Base-by-base conservation (phyloP, 2,113 vertebrate species). In the Lontra canadensis region DNA sequence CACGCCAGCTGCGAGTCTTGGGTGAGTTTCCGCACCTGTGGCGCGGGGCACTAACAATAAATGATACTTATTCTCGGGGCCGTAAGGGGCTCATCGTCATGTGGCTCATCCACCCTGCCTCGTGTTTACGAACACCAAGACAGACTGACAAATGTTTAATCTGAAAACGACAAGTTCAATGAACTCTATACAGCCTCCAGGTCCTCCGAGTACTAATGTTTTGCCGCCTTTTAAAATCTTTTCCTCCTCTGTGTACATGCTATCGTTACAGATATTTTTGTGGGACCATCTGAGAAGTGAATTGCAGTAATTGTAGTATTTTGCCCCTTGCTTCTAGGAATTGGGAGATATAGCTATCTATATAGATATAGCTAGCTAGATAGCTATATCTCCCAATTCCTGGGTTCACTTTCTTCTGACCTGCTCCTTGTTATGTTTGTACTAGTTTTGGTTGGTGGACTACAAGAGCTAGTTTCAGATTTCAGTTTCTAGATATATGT, bases 61-160 rank as follows among this genome's bases (percentile, higher is more conserved):
- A 4, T 11, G 4, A 31, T 52, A 25, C 0, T 10, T 44, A 20
- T 17, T 15, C 10, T 39, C 2, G 0, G 13, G 18, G 13, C 5
- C 8, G 1, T 18, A 2, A n/a, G 2, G 1, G 5, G 21, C 36
- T n/a, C 21, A 36, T 14, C 1, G 15, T 23, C 31, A 2, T 20
- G 25, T 17, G 57, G 34, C 14, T 90, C 12, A 34, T 0, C 1
- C 2, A 8, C 23, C 21, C 25, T 14, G 26, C 67, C 61, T 79
- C 3, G 0, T 14, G 49, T 36, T 36, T 15, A 34, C 29, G 14
- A 52, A 69, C 29, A 49, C 21, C 31, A 73, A 23, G 49, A 52
- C 15, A 52, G 49, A 52, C 49, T 17, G 26, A 44, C 20, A 4
- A 69, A 78, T n/a, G 21, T 61, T 59, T 12, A 52, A 20, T 85